These are phyloP conservation scores for Scaptodrosophila latifasciaeformis DNA, from an alignment of 2,888 invertebrate genomes.

Conservation along the genomic window DNA sequence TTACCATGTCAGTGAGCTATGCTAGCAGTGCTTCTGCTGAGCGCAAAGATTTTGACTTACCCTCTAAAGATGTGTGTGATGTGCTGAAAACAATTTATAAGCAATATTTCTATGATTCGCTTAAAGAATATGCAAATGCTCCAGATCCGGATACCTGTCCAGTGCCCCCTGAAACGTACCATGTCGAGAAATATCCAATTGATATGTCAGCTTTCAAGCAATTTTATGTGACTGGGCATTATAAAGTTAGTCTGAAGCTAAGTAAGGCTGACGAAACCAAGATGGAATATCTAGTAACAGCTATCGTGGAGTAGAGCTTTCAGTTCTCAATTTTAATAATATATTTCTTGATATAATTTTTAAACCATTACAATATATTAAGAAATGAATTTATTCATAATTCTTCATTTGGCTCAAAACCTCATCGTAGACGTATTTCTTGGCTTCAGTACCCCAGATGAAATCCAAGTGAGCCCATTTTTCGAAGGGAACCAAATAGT, in stretches of 20 bases:
- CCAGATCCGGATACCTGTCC: slow-evolving; percentile 65
- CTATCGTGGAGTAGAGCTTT: slow-evolving; percentile 33
- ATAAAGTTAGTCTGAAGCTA: slow-evolving; percentile 34
- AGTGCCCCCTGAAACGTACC: slow-evolving; percentile 43
- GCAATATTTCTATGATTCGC: slow-evolving; percentile 51
- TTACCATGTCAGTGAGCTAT: slow-evolving; percentile 33
- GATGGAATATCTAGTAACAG: slow-evolving; percentile 42
- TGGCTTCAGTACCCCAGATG: slow-evolving; percentile 80
- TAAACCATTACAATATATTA: background rate
- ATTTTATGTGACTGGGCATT: slow-evolving; percentile 47
- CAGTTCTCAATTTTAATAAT: background rate
- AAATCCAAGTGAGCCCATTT: slow-evolving; percentile 78
- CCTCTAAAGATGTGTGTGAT: slow-evolving; percentile 50
- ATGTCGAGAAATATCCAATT: slow-evolving; percentile 54
- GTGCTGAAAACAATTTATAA: slow-evolving; percentile 55
- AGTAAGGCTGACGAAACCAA: slow-evolving; percentile 29
- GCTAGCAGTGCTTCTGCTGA: slow-evolving; percentile 30
- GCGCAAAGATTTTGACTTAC: no score
- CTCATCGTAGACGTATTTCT: slow-evolving; percentile 77
- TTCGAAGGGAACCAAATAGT: slow-evolving; percentile 76
- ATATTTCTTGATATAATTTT: no score
- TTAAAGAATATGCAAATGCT: slow-evolving; percentile 64
- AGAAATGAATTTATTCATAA: slow-evolving; percentile 28
- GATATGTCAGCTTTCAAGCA: slow-evolving; percentile 39
- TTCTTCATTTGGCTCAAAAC: slow-evolving; percentile 51